Percentiles rank a stretch among this genome's conserved stretches.
phyloP scores from a whole-genome alignment of 2,888 invertebrate genomes.

The Bursaphelenchus okinawaensis region DNA sequence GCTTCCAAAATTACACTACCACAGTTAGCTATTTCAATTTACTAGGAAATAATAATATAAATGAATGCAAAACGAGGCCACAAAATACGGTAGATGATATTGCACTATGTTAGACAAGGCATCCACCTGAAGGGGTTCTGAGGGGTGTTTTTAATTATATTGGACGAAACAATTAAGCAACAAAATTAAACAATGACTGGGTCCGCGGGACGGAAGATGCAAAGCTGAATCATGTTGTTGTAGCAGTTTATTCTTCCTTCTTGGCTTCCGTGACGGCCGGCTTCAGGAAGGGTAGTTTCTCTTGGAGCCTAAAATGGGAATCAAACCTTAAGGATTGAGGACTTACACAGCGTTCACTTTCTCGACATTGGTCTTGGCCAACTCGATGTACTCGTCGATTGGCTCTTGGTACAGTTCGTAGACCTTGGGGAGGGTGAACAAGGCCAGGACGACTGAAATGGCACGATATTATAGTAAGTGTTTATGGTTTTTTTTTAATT shows the following conservation, averaged over 20 bases:
- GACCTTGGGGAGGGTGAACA: constrained; percentile 54
- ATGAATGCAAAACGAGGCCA: not conserved
- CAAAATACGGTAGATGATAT: not conserved
- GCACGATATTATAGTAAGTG: not conserved
- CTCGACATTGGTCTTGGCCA: constrained; percentile 48
- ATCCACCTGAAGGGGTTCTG: not conserved
- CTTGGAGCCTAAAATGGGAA: constrained; percentile 48
- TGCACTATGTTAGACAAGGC: not conserved
- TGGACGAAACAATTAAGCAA: constrained; percentile 7
- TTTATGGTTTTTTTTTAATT: too few species aligned
- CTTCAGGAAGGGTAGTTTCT: constrained; percentile 54
- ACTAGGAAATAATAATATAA: too few species aligned
- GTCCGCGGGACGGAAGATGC: not conserved
- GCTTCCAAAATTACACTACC: too few species aligned
- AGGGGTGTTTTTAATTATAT: not conserved
- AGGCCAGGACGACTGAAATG: constrained; percentile 42
- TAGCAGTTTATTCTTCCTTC: constrained; percentile 17
- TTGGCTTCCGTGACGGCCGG: constrained; percentile 27
- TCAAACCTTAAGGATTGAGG: too few species aligned
- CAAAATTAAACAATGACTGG: not conserved
- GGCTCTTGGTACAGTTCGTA: constrained; percentile 57
- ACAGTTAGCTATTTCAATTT: too few species aligned
- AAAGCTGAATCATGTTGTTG: not conserved
- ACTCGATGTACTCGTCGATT: constrained; percentile 49
- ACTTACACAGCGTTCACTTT: constrained; percentile 47